phyloP scores from a whole-genome alignment of 2,113 vertebrate genomes.

The Petrocephalus zakoni region DNA sequence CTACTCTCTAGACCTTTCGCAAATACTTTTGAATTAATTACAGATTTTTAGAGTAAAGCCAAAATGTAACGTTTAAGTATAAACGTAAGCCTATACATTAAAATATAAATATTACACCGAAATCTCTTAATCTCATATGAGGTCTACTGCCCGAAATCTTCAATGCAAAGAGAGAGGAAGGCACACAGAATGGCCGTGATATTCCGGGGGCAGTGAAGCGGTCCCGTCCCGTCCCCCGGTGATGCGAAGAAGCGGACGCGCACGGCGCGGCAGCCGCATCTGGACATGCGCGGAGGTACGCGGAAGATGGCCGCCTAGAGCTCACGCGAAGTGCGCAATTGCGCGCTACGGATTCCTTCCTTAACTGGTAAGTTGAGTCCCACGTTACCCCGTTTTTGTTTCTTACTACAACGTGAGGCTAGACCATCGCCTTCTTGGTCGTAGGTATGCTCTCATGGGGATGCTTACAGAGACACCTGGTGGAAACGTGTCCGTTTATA shows the following conservation, averaged over 20 bases:
- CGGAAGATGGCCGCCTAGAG: slow-evolving; percentile 64
- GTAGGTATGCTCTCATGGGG: background rate
- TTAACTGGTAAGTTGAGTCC: slow-evolving; percentile 49
- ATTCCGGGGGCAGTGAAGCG: background rate
- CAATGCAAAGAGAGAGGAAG: background rate
- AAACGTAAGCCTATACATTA: background rate
- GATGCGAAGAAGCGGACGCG: slow-evolving; percentile 30
- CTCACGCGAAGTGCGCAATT: slow-evolving; percentile 55
- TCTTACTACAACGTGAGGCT: background rate
- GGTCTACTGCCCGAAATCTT: background rate
- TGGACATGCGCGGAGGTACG: slow-evolving; percentile 66
- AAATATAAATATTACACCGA: background rate
- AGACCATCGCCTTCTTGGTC: background rate
- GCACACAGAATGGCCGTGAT: background rate
- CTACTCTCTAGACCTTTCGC: background rate
- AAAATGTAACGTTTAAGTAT: too few species aligned
- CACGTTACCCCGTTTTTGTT: slow-evolving; percentile 19
- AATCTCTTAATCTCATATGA: background rate
- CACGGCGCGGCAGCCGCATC: slow-evolving; percentile 40
- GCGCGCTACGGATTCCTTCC: slow-evolving; percentile 39
- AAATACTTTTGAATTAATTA: background rate
- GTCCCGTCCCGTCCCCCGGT: background rate
- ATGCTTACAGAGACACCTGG: background rate
- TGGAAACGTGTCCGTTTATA: slow-evolving; percentile 2
- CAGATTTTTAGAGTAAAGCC: background rate